Evolutionary conservation across 2,113 vertebrate genomes (phyloP).

Genomic region (Nyctereutes procyonoides): DNA sequence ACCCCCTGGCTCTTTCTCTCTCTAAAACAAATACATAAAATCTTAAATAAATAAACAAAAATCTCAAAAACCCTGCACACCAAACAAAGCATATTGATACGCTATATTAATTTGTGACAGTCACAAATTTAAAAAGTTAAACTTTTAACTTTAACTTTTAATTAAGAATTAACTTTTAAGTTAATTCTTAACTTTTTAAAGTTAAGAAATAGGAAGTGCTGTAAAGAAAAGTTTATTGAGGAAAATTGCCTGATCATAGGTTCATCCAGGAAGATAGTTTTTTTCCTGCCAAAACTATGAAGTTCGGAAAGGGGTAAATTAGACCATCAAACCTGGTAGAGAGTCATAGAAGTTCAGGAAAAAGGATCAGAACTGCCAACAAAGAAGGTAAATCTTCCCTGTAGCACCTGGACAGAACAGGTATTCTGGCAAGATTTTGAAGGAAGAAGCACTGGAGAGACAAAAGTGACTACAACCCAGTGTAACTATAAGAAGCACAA

Average conservation of each 20-base stretch:
- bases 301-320: not conserved
- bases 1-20: not conserved
- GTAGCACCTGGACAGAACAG: not conserved
- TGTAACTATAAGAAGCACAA: not conserved
- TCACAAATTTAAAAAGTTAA: not conserved
- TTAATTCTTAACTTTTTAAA: not conserved
- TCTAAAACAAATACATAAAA: not conserved
- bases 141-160: too few relatives aligned
- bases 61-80: not conserved
- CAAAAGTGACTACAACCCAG: not conserved
- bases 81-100: not conserved
- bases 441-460: not conserved
- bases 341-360: not conserved
- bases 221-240: conserved; percentile 31
- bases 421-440: rapidly evolving
- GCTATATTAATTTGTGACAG: not conserved
- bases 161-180: too few relatives aligned
- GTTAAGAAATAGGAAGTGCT: not conserved
- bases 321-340: not conserved
- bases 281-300: not conserved
- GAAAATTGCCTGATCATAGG: not conserved
- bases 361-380: not conserved
- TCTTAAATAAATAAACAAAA: not conserved
- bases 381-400: not conserved
- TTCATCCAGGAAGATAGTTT: not conserved